A percentile compares a stretch with the other conserved stretches of the same genome.
Evolutionary conservation across 2,797 vertebrate genomes (phyloP).

Genomic region (Sebastes steindachneri): DNA sequence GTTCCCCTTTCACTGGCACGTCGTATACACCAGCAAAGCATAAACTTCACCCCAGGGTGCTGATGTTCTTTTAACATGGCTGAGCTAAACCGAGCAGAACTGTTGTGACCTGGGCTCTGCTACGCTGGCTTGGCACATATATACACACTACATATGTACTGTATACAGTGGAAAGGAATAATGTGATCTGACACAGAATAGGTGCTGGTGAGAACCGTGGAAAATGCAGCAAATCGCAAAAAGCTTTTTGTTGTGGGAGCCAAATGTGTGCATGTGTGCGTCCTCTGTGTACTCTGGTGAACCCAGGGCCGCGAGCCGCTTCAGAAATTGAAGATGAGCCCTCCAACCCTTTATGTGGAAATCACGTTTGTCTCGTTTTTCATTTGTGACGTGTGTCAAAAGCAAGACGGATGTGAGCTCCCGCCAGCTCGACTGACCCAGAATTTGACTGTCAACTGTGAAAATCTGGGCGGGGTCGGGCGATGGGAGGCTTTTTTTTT

Average conservation of each 20-base stretch:
- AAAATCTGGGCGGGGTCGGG: slow-evolving; percentile 57
- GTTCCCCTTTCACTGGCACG: slow-evolving; percentile 70
- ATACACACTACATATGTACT: background rate
- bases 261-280: background rate
- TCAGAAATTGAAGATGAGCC: slow-evolving; percentile 35
- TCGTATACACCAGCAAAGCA: slow-evolving; percentile 46
- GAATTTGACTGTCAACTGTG: slow-evolving; percentile 65
- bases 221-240: slow-evolving; percentile 36
- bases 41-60: slow-evolving; percentile 49
- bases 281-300: slow-evolving; percentile 14
- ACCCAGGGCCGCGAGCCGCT: background rate
- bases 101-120: slow-evolving; percentile 24
- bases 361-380: slow-evolving; percentile 74
- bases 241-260: background rate
- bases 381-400: slow-evolving; percentile 46
- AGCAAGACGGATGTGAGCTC: slow-evolving; percentile 55
- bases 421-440: slow-evolving; percentile 51
- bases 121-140: background rate
- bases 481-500: slow-evolving; percentile 52
- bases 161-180: slow-evolving; percentile 14
- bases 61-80: slow-evolving; percentile 50
- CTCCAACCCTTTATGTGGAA: slow-evolving; percentile 38
- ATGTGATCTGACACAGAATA: slow-evolving; percentile 30
- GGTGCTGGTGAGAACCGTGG: slow-evolving; percentile 18
- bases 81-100: slow-evolving; percentile 46